These are phyloP conservation scores for Variabilichromis moorii DNA, from an alignment of 2,113 vertebrate genomes.

Conservation along the genomic window DNA sequence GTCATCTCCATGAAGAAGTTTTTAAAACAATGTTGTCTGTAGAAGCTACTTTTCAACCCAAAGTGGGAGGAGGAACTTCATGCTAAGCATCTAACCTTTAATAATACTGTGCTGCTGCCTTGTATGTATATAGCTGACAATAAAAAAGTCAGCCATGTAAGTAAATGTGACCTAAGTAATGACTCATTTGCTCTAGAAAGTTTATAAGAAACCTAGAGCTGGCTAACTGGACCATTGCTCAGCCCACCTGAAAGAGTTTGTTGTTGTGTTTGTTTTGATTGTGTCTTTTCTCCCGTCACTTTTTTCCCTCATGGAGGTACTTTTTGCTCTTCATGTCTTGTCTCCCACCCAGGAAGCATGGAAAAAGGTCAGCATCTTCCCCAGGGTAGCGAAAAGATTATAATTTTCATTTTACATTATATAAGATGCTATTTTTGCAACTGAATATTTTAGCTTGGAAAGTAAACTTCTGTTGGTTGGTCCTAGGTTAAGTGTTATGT, in stretches of 20 bases:
- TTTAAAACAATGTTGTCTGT: background rate
- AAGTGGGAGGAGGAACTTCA: background rate
- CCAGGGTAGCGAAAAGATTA: background rate
- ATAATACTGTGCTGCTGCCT: background rate
- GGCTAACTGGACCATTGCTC: background rate
- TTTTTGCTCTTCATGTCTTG: conserved; percentile 24
- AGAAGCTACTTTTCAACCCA: background rate
- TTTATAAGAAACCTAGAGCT: background rate
- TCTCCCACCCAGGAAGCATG: background rate
- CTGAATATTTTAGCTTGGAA: background rate
- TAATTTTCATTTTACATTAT: conserved; percentile 18
- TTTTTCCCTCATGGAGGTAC: conserved; percentile 2
- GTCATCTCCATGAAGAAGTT: background rate
- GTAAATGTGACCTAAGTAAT: background rate
- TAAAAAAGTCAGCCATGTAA: background rate
- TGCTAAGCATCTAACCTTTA: background rate
- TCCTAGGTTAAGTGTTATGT: background rate
- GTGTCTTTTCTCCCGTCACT: background rate
- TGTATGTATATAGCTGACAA: background rate
- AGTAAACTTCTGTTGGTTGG: background rate
- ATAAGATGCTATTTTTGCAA: conserved; percentile 35
- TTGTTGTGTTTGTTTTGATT: background rate
- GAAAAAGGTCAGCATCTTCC: conserved; percentile 39
- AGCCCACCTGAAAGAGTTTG: background rate
- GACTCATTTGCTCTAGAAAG: background rate